phyloP scores from a whole-genome alignment of 2,797 vertebrate species.

The Schizothorax lantsangensis region DNA sequence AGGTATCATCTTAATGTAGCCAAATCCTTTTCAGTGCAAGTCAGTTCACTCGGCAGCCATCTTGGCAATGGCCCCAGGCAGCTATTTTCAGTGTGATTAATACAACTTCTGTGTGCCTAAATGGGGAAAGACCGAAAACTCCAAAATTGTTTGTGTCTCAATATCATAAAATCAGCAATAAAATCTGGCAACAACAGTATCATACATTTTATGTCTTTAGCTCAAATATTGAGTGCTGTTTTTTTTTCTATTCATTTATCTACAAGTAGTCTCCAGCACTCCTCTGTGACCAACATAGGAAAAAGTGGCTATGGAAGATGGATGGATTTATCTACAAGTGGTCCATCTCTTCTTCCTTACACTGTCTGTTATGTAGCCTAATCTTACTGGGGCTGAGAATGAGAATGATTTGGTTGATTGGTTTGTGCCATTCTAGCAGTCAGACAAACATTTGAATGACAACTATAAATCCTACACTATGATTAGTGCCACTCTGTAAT shows the following conservation, averaged over 20 bases:
- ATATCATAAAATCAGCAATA: slow-evolving; percentile 2
- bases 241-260: neutral
- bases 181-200: slow-evolving; percentile 17
- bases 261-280: neutral
- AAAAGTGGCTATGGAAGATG: neutral
- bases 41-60: slow-evolving; percentile 11
- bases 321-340: neutral
- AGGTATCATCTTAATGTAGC: slow-evolving; percentile 1
- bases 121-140: neutral
- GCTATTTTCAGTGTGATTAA: slow-evolving; percentile 27
- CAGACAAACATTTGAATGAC: slow-evolving; percentile 46
- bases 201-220: neutral
- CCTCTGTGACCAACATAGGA: neutral
- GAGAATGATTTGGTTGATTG: slow-evolving; percentile 28
- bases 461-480: slow-evolving; percentile 37
- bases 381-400: slow-evolving; percentile 12
- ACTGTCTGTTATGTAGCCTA: neutral
- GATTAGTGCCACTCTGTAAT: slow-evolving; percentile 32
- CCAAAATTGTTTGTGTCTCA: slow-evolving; percentile 9
- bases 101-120: slow-evolving; percentile 25
- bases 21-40: slow-evolving; percentile 7
- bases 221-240: slow-evolving; percentile 11
- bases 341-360: neutral
- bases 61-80: slow-evolving; percentile 7
- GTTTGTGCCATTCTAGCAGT: slow-evolving; percentile 37